Evolutionary conservation across 2,797 vertebrate genomes (phyloP).

Genomic region (Enteromius treurensis): DNA sequence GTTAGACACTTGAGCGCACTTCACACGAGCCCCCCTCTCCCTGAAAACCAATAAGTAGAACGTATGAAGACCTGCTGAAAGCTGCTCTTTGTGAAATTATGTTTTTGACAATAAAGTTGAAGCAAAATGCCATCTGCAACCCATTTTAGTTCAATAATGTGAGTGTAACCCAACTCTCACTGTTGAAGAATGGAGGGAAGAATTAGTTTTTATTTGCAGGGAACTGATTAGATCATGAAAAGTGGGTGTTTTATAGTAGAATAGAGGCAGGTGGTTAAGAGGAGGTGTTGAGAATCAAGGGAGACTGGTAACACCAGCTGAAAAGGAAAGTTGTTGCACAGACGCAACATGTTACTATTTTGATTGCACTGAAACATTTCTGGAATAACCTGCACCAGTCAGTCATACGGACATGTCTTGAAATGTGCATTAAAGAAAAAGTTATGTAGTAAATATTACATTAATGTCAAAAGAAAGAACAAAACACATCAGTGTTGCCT

Average conservation of each 20-base stretch:
- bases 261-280: not conserved
- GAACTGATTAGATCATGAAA: not conserved
- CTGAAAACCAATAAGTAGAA: constrained; percentile 48
- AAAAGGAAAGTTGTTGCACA: not conserved
- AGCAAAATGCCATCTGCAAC: not conserved
- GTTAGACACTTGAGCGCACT: constrained; percentile 62
- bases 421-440: not conserved
- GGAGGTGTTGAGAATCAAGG: not conserved
- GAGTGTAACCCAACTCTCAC: not conserved
- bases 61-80: constrained; percentile 41
- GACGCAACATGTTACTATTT: not conserved
- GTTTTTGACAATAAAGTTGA: constrained; percentile 12
- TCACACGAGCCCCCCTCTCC: constrained; percentile 48
- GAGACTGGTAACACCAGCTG: not conserved
- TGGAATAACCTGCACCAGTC: not conserved
- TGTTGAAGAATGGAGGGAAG: not conserved
- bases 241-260: not conserved
- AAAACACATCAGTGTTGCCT: not conserved
- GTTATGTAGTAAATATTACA: not conserved
- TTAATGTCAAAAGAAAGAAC: not conserved
- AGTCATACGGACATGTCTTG: too few relatives aligned
- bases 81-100: not conserved
- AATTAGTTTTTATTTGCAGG: not conserved
- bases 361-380: not conserved
- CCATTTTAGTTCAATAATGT: not conserved